Percentiles rank a stretch among this genome's conserved stretches.
Conservation (phyloP, 2,113 vertebrate genomes). For the Cettia cetti region DNA sequence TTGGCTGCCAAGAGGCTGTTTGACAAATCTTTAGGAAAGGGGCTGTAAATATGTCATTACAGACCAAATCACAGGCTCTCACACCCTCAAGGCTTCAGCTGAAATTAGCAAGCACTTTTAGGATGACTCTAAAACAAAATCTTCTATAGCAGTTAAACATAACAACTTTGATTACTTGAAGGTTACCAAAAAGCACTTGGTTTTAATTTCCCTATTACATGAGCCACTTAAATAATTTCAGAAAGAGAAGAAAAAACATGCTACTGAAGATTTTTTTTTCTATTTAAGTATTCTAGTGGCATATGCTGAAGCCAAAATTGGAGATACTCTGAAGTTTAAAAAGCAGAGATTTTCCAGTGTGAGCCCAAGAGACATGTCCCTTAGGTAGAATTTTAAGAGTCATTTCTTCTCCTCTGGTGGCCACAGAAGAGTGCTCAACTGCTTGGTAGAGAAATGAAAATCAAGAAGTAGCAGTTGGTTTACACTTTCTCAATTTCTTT, state of each 20-base stretch:
- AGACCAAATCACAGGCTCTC: slow-evolving; percentile 1
- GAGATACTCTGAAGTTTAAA: not conserved
- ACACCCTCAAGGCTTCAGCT: not conserved
- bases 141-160: not conserved
- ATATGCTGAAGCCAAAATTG: not conserved
- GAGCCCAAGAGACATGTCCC: fast-evolving
- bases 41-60: slow-evolving; percentile 1
- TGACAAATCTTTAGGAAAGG: not conserved
- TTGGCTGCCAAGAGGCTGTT: not conserved
- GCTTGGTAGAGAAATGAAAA: not conserved
- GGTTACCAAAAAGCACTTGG: not conserved
- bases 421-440: not conserved
- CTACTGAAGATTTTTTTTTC: not conserved
- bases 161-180: not conserved
- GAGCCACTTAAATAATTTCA: not conserved
- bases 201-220: not conserved
- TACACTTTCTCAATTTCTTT: not conserved
- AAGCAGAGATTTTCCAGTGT: not conserved
- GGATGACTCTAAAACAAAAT: not conserved
- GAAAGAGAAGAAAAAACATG: not conserved
- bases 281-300: not conserved
- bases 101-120: not conserved
- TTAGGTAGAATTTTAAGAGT: not conserved
- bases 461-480: not conserved
- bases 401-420: not conserved